These are phyloP conservation scores for Crotalus viridis DNA, from an alignment of 2,113 vertebrate species.

Conservation along the genomic window DNA sequence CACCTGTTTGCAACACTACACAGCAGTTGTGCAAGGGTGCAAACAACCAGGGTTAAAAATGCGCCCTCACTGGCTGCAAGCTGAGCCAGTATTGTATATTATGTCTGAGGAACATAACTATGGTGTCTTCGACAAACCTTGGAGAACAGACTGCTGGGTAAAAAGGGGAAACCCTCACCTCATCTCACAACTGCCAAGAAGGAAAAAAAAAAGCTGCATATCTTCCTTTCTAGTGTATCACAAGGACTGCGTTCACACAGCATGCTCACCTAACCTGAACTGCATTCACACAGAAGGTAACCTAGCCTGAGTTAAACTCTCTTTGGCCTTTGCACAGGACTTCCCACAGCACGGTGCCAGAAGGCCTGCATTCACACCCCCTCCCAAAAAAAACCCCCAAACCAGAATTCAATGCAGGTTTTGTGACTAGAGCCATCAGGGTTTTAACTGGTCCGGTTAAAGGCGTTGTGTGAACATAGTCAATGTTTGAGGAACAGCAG, in stretches of 20 bases:
- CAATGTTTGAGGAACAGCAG: not conserved
- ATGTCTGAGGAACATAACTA: not conserved
- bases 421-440: not conserved
- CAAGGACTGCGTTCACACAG: not conserved
- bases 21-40: not conserved
- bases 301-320: not conserved
- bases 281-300: not conserved
- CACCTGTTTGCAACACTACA: not conserved
- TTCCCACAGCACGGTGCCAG: not conserved
- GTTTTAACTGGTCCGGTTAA: not conserved
- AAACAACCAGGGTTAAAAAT: not conserved
- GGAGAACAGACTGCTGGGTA: not conserved
- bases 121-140: not conserved
- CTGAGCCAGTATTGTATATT: not conserved
- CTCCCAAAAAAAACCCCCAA: not conserved
- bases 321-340: not conserved
- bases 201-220: not conserved
- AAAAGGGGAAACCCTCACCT: not conserved
- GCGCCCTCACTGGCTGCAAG: not conserved
- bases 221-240: not conserved
- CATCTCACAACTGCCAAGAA: not conserved
- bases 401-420: not conserved
- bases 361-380: not conserved
- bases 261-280: not conserved
- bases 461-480: not conserved